Evolutionary conservation across 1,140 invertebrate species (phyloP), one percentile per base, ranked within the genome.

Genomic region (Penaeus chinensis): DNA sequence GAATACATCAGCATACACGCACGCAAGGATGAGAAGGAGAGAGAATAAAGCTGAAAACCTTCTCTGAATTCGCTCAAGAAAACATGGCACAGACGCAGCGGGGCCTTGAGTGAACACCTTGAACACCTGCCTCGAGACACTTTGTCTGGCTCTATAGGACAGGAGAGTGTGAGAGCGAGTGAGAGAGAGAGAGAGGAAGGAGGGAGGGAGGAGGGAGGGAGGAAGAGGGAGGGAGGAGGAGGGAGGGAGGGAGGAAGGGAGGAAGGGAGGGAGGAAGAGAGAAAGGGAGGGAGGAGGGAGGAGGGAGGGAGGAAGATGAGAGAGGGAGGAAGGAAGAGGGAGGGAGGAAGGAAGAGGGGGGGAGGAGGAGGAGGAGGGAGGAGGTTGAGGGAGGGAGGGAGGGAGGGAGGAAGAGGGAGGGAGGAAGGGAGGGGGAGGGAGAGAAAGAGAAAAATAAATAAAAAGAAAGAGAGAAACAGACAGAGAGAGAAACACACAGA

Each of bases 1-100:
- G 47, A 47, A 60, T 18, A 20, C 77, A 54, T 42, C 37, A 37
- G n/a, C 37, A 79, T 54, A 79, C 77, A 79, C 77, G 42, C 77
- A 79, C 77, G n/a, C 77, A 47, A 24, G 60, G 2, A 37, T 10
- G 10, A 19, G 27, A 54, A 18, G 2, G 16, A 27, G 80, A 82
- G 80, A 47, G 37, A 65, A 42, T 32, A n/a, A 27, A 62, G 60
- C 22, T 24, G 82, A 62, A 82, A 65, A 32, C 11, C 47, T 47
- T 13, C 47, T 47, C 4, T 5, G 47, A 47, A 47, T 47, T 47
- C 47, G 47, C 11, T 47, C 47, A 47, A 47, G 47, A 47, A 47
- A 47, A 47, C 47, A 47, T 3, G 47, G 2, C 47, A 47, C 47
- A 47, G 47, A 47, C 47, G 11, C 47, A 32, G 32, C 47, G 47